These are phyloP conservation scores for Prosapia bicincta DNA, from an alignment of 2,888 invertebrate species.

Conservation along the genomic window DNA sequence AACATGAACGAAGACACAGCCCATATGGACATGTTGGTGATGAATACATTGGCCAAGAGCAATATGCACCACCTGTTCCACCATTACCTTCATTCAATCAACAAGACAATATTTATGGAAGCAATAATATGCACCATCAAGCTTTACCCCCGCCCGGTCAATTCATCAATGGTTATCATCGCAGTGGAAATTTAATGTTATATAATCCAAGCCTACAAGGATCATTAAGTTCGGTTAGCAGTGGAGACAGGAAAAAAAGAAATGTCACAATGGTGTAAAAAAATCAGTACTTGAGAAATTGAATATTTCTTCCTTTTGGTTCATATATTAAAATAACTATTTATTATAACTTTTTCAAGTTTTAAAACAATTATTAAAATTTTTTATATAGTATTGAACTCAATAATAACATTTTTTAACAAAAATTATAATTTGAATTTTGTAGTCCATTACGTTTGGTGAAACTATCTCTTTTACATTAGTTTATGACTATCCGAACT, in stretches of 20 bases:
- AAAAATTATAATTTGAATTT: too few species aligned
- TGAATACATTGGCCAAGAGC: constrained; percentile 34
- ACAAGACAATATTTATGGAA: constrained; percentile 49
- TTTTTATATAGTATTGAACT: too few species aligned
- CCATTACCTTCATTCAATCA: constrained; percentile 50
- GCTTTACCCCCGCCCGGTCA: constrained; percentile 38
- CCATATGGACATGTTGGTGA: constrained; percentile 44
- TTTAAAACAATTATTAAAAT: too few species aligned
- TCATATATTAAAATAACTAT: not conserved
- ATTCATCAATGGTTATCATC: constrained; percentile 41
- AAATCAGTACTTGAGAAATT: not conserved
- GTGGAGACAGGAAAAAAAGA: constrained; percentile 52
- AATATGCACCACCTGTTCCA: constrained; percentile 51
- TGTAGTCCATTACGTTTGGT: too few species aligned
- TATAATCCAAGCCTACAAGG: constrained; percentile 55
- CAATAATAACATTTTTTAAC: too few species aligned
- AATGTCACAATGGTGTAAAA: constrained; percentile 58
- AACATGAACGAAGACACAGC: constrained; percentile 55
- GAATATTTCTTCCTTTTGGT: not conserved
- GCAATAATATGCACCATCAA: constrained; percentile 32
- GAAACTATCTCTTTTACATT: too few species aligned
- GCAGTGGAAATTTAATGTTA: constrained; percentile 45
- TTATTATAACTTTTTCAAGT: too few species aligned
- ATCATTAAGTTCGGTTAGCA: constrained; percentile 55
- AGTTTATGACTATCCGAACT: too few species aligned